These are phyloP conservation scores for Leptatherina wallacei DNA, from an alignment of 2,797 vertebrate genomes.

Conservation along the genomic window DNA sequence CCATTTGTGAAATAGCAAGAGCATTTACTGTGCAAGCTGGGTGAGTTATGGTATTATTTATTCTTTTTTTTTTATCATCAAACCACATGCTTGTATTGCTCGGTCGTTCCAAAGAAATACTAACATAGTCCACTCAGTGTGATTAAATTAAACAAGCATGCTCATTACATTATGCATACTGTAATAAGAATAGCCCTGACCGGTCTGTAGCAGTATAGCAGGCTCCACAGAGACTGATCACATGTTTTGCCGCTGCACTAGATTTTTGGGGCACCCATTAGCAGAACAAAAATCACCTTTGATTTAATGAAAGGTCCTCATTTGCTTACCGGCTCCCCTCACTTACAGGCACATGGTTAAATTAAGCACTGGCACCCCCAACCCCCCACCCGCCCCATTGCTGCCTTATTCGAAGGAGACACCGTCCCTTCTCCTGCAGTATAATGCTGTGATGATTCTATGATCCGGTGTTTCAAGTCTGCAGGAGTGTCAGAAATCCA, in stretches of 20 bases:
- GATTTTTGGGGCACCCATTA: conserved; percentile 84
- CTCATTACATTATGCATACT: conserved; percentile 85
- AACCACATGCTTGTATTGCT: conserved; percentile 64
- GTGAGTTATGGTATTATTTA: conserved; percentile 76
- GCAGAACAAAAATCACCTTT: conserved; percentile 86
- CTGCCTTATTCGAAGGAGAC: conserved; percentile 75
- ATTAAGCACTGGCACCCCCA: conserved; percentile 68
- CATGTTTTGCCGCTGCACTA: conserved; percentile 78
- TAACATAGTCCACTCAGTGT: conserved; percentile 80
- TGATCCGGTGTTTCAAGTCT: conserved; percentile 85
- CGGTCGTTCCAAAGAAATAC: conserved; percentile 77
- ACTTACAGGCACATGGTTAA: conserved; percentile 82
- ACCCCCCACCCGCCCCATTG: conserved; percentile 50
- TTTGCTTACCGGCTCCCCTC: conserved; percentile 82
- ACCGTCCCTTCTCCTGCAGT: conserved; percentile 75
- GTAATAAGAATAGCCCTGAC: conserved; percentile 85
- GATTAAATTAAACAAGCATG: conserved; percentile 82
- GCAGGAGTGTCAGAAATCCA: conserved; percentile 83
- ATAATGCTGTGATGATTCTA: conserved; percentile 82
- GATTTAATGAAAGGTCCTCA: conserved; percentile 86
- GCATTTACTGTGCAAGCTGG: conserved; percentile 62
- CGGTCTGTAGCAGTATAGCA: conserved; percentile 72
- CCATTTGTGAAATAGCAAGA: conserved; percentile 69
- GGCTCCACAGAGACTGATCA: conserved; percentile 81
- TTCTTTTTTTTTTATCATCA: conserved; percentile 65